A percentile compares a stretch with the other conserved stretches of the same genome.
These are phyloP conservation scores for Mesorhabditis spiculigera DNA, from an alignment of 2,888 invertebrate species.

Conservation along the genomic window DNA sequence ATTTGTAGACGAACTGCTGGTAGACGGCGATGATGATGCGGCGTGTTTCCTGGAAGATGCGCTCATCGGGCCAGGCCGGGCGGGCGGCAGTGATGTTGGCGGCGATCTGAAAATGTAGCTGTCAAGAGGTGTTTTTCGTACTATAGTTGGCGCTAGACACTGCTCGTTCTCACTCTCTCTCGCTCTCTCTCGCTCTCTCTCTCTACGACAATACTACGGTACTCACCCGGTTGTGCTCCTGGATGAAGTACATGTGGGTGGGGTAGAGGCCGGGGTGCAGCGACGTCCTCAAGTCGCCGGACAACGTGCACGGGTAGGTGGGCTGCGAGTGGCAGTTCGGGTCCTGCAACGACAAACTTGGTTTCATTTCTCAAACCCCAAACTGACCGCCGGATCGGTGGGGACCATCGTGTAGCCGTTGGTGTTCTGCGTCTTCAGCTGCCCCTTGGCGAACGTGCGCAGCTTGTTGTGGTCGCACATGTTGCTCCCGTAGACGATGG, in stretches of 20 bases:
- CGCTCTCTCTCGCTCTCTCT: too few species aligned
- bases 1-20: conserved; percentile 62
- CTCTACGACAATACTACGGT: too few species aligned
- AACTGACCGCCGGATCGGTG: conserved; percentile 20
- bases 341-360: conserved; percentile 13
- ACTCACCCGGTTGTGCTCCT: conserved; percentile 44
- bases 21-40: conserved; percentile 62
- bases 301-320: conserved; percentile 30
- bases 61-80: conserved; percentile 29
- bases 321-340: conserved; percentile 36
- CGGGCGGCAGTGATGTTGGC: conserved; percentile 15
- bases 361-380: background rate
- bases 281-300: conserved; percentile 43
- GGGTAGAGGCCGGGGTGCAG: conserved; percentile 43
- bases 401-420: conserved; percentile 32
- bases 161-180: too few species aligned
- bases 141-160: background rate
- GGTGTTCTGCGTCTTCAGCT: conserved; percentile 19
- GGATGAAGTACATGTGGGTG: conserved; percentile 40
- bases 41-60: conserved; percentile 50
- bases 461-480: conserved; percentile 75
- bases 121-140: background rate
- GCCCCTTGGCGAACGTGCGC: conserved; percentile 67
- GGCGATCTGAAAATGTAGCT: conserved; percentile 24
- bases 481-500: conserved; percentile 86